Percentiles rank a stretch among this genome's conserved stretches.
These are phyloP conservation scores for Penaeus japonicus DNA, from an alignment of 1,140 invertebrate genomes.

Conservation along the genomic window DNA sequence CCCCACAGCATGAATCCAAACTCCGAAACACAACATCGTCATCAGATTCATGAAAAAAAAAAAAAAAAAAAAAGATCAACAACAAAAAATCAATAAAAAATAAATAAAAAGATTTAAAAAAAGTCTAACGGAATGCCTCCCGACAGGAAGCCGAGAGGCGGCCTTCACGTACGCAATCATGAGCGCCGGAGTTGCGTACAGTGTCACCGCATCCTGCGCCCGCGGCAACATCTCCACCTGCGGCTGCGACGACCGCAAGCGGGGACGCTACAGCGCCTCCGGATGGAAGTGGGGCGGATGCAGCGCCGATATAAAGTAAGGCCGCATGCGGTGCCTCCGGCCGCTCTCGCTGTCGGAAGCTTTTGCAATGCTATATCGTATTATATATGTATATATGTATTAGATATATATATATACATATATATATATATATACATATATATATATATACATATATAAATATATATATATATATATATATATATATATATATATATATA, in stretches of 20 bases:
- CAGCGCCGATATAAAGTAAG: slow-evolving; percentile 93
- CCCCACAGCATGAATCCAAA: too few relatives aligned
- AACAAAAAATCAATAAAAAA: too few relatives aligned
- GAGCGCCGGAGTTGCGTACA: slow-evolving; percentile 85
- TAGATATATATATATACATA: too few relatives aligned
- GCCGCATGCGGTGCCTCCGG: too few relatives aligned
- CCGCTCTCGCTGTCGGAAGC: too few relatives aligned
- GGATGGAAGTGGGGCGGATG: slow-evolving; percentile 94
- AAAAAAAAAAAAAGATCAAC: too few relatives aligned
- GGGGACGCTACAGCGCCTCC: slow-evolving; percentile 78
- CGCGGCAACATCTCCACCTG: slow-evolving; percentile 88
- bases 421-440: too few relatives aligned
- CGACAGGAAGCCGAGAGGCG: slow-evolving; percentile 82
- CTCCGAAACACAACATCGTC: too few relatives aligned
- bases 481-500: background rate
- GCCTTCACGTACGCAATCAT: slow-evolving; percentile 90
- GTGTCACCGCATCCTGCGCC: slow-evolving; percentile 84
- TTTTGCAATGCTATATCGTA: too few relatives aligned
- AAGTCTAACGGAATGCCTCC: background rate
- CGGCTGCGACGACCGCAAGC: slow-evolving; percentile 83
- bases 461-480: slow-evolving; percentile 77
- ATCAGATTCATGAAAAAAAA: too few relatives aligned
- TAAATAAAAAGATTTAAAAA: background rate
- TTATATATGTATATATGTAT: too few relatives aligned
- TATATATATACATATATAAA: too few relatives aligned